These are phyloP conservation scores for Falco berigora DNA, from an alignment of 2,797 vertebrate species.

Conservation along the genomic window DNA sequence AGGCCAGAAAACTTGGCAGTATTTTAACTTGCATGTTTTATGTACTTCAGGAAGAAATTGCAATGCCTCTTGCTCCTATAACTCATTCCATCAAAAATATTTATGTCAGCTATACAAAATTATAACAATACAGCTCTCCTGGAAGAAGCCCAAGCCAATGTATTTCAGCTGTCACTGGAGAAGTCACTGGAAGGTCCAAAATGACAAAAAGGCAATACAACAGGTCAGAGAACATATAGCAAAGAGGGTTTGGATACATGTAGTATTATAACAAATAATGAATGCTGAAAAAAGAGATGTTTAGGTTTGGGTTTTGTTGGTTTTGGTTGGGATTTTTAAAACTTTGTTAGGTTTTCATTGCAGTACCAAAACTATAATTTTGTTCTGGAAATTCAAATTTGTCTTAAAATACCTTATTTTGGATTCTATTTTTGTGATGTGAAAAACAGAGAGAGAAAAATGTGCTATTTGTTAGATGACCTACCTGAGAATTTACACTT, in stretches of 20 bases:
- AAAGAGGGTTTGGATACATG: neutral
- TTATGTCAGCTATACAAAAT: constrained; percentile 20
- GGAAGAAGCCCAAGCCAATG: neutral
- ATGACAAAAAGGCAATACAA: neutral
- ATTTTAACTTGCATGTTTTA: constrained; percentile 37
- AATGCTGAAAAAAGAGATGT: neutral
- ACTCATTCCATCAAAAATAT: constrained; percentile 47
- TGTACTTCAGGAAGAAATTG: constrained; percentile 27
- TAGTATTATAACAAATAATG: neutral
- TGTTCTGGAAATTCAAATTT: neutral
- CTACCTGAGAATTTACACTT: neutral
- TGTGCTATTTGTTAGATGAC: neutral
- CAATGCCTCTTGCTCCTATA: neutral
- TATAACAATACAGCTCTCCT: neutral
- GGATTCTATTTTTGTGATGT: neutral
- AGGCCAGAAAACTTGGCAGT: neutral
- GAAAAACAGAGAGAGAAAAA: neutral
- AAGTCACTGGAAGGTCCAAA: neutral
- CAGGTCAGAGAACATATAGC: neutral
- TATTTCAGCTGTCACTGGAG: neutral
- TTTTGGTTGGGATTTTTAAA: neutral
- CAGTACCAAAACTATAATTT: neutral
- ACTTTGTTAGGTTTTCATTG: neutral
- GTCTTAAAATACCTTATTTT: neutral
- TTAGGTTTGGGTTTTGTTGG: neutral